Base-by-base conservation (phyloP, 2,888 invertebrate genomes). In the Pharmacophagus antenor region DNA sequence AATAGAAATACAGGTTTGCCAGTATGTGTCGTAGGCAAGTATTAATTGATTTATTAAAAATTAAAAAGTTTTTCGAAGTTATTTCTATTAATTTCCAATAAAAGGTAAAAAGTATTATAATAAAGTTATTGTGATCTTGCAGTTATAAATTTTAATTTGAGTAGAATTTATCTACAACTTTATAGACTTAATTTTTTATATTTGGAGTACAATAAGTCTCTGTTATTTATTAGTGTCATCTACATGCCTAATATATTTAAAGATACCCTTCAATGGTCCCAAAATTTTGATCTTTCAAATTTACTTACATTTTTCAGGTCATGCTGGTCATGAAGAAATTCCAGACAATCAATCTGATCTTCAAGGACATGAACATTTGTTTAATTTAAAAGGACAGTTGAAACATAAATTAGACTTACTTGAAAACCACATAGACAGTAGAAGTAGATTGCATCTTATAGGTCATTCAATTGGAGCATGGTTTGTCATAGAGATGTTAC, bases 391-490 rank as follows among this genome's bases (percentile, higher is more conserved):
- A 63, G 97, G 95, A 27, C 98, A 98, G 91, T 80, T 95, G 55
- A 77, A 92, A 58, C 96, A 97, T 80, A 97, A 97, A 88, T 89
- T 95, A 50, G 92, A 93, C 59, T 95, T 98, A 74, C 94, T 98
- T 59, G 89, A 93, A 67, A 92, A 93, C 67, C 93, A 93, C 75
- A 91, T 97, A 65, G 95, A 96, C 57, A 81, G 91, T 64, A 90
- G 93, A 72, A 93, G 94, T n/a, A 94, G 92, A 76, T 79, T 98
- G 44, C 95, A 97, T 80, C 84, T 98, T 42, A 92, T 98, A 68
- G 97, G 96, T 1, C 98, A 98, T 90, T 98, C 98, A 0, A 96
- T 98, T 73, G 98, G 98, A 3, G 93, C 95, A 56, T 97, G 97
- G 93, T 94, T 97, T 73, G 92, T 94, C 63, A 76, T 97, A 59